These are phyloP conservation scores for Poecilia picta DNA, from an alignment of 2,797 vertebrate species.

Conservation along the genomic window DNA sequence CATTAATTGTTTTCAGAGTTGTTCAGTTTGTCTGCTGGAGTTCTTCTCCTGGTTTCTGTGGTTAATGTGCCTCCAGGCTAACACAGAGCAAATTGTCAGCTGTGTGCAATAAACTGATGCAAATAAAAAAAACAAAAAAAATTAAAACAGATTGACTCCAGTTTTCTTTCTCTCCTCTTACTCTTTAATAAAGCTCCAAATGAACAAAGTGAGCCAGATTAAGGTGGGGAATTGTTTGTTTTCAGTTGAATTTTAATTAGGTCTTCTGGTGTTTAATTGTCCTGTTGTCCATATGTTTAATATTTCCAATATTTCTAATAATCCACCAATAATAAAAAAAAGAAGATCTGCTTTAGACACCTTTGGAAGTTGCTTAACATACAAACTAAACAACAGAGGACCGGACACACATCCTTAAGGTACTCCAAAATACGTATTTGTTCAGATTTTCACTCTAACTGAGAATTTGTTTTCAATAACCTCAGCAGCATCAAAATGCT, in stretches of 20 bases:
- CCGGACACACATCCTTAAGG: not conserved
- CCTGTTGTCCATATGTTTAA: not conserved
- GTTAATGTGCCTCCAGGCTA: not conserved
- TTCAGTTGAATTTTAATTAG: too few relatives aligned
- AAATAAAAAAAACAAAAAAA: not conserved
- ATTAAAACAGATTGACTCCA: too few relatives aligned
- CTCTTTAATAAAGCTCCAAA: too few relatives aligned
- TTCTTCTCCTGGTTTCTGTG: not conserved
- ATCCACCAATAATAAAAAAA: not conserved
- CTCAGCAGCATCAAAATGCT: not conserved
- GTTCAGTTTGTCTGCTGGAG: not conserved
- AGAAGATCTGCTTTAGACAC: not conserved
- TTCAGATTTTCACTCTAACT: not conserved
- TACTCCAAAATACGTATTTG: not conserved
- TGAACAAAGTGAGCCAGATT: too few relatives aligned
- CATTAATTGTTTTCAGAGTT: not conserved
- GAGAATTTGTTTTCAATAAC: not conserved
- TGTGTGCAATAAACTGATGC: not conserved
- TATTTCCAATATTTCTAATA: not conserved
- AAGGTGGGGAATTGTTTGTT: too few relatives aligned
- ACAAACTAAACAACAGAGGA: not conserved
- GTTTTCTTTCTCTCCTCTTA: not conserved
- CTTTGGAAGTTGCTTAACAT: not conserved
- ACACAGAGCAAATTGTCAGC: not conserved
- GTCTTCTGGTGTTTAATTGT: too few relatives aligned